Conservation (phyloP, 2,797 vertebrate species). For the Lindbergichthys nudifrons region DNA sequence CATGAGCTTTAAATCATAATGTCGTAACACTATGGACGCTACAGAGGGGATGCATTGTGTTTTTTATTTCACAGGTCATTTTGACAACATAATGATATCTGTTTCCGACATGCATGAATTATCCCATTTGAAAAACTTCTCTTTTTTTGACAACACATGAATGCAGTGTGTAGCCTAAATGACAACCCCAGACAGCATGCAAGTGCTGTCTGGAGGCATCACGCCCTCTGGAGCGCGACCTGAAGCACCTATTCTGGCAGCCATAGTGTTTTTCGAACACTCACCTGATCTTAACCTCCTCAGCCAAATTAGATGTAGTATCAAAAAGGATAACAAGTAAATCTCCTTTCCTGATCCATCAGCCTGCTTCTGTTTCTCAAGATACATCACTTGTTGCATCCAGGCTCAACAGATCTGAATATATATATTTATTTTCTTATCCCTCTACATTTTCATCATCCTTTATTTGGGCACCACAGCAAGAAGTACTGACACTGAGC, state of each 20-base stretch:
- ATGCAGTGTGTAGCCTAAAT: conserved; percentile 2
- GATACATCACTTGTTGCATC: conserved; percentile 39
- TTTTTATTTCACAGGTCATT: neutral
- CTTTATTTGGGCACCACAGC: conserved; percentile 29
- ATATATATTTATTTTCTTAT: conserved; percentile 12
- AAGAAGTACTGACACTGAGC: conserved; percentile 22
- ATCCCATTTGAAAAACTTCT: no score
- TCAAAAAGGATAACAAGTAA: no score
- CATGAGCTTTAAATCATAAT: no score
- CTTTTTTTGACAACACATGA: no score
- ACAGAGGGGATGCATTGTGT: no score
- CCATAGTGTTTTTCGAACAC: neutral
- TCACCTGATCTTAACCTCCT: conserved; percentile 23
- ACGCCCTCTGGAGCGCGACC: conserved; percentile 22
- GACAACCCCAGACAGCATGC: conserved; percentile 17
- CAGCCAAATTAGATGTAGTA: no score
- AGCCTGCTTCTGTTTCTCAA: conserved; percentile 27
- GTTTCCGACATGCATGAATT: no score
- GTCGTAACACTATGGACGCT: no score
- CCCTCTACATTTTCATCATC: conserved; percentile 23
- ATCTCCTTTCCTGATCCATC: conserved; percentile 42
- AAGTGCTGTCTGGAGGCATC: conserved; percentile 35
- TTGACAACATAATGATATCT: neutral
- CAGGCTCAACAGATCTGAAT: conserved; percentile 26
- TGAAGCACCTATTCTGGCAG: conserved; percentile 6